Conservation (phyloP, 2,797 vertebrate species). For the Dromococcyx pavoninus region DNA sequence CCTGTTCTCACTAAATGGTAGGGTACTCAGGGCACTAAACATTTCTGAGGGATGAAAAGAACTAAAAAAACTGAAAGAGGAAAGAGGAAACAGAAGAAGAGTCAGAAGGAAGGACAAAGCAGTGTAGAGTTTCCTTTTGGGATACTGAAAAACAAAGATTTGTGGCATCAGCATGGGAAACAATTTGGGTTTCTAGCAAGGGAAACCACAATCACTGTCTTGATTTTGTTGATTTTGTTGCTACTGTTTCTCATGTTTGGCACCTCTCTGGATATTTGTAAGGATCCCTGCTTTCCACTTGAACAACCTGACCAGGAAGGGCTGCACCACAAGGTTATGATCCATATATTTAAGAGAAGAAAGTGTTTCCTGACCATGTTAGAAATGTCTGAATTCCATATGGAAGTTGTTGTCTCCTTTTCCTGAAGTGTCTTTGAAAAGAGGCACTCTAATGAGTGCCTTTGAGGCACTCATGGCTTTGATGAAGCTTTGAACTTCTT, state of each 20-base stretch:
- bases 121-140: not conserved
- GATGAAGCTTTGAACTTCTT: not conserved
- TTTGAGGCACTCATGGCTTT: too few species aligned
- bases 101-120: not conserved
- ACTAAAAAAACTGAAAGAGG: not conserved
- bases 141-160: not conserved
- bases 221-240: not conserved
- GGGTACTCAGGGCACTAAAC: not conserved
- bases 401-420: not conserved
- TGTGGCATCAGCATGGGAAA: not conserved
- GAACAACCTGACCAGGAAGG: not conserved
- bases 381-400: not conserved
- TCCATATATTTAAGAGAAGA: not conserved
- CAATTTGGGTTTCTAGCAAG: not conserved
- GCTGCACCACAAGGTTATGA: not conserved
- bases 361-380: not conserved
- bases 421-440: not conserved
- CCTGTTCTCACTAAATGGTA: not conserved
- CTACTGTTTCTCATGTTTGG: not conserved
- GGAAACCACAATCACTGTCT: not conserved
- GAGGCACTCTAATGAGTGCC: not conserved
- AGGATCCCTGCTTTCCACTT: not conserved
- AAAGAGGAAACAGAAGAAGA: not conserved
- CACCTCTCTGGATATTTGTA: not conserved
- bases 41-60: not conserved